Evolutionary conservation across 2,888 invertebrate species (phyloP), one percentile per base, ranked within the genome.

Genomic region (Teleogryllus oceanicus): DNA sequence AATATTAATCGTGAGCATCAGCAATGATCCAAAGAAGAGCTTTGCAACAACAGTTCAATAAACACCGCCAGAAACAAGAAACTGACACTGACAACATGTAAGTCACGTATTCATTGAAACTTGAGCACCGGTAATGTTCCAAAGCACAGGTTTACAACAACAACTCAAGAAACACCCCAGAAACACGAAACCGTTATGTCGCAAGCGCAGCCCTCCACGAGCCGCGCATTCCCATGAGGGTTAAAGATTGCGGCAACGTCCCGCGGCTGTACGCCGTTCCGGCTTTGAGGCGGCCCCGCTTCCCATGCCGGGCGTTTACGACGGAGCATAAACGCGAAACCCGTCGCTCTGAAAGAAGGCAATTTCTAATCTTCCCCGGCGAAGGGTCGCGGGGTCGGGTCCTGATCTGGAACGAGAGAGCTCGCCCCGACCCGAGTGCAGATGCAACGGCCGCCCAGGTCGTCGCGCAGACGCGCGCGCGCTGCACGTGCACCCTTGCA

Each of bases 191-290:
- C 62, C 62, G 62, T 62, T 62, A n/a, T 11, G 13, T 62, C 62
- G 5, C 62, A 62, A 62, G 16, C 8, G n/a, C 62, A 5, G 5
- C 62, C 62, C 13, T 62, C 62, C 13, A 12, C 37, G 37, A 37
- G 37, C 37, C 37, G 37, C 5, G 37, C 37, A 37, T 37, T 37
- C 37, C 37, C 37, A 37, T 37, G 37, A 8, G n/a, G 62, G 62
- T 62, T 62, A 12, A 62, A 62, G 62, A 62, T 62, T 62, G 62
- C 62, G 62, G 37, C 62, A 62, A 62, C n/a, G 62, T 62, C 62
- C 16, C n/a, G 37, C 37, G 37, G 37, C 8, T 8, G 8, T 8
- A 8, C 37, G 37, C 37, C 37, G 37, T 37, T 37, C 37, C 37
- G 37, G 37, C 37, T 37, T 37, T 8, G 37, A 37, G 37, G 37